phyloP scores from a whole-genome alignment of 2,888 invertebrate species.

The Byasa hedistus region DNA sequence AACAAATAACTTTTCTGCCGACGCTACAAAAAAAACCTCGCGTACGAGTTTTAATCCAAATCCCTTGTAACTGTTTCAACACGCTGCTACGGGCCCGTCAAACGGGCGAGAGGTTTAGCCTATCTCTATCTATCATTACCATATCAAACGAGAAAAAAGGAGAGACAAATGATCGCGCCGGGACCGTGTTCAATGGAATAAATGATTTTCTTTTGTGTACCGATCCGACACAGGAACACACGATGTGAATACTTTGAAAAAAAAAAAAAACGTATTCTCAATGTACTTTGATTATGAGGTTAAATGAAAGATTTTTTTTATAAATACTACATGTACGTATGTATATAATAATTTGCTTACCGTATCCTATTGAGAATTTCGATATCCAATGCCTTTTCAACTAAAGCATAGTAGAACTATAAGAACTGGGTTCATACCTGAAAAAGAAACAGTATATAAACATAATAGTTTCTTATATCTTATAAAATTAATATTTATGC shows the following conservation, averaged over 20 bases:
- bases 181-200: slow-evolving; percentile 30
- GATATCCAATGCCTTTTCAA: no score
- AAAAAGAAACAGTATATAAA: no score
- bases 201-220: slow-evolving; percentile 28
- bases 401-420: no score
- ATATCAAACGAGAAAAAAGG: slow-evolving; percentile 29
- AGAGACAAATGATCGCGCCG: slow-evolving; percentile 33
- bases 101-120: slow-evolving; percentile 45
- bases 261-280: slow-evolving; percentile 1
- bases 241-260: slow-evolving; percentile 15
- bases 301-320: background rate
- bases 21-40: slow-evolving; percentile 50
- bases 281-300: background rate
- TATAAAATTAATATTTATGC: no score
- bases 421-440: no score
- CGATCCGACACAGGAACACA: slow-evolving; percentile 27
- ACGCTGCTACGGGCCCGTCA: slow-evolving; percentile 50
- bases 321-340: no score
- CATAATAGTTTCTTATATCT: no score
- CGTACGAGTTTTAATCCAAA: slow-evolving; percentile 71
- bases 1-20: slow-evolving; percentile 40
- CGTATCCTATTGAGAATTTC: no score
- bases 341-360: no score
- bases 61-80: slow-evolving; percentile 75
- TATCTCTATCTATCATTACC: slow-evolving; percentile 40